Base-by-base conservation (phyloP, 2,888 invertebrate genomes). In the Clostera curtula region DNA sequence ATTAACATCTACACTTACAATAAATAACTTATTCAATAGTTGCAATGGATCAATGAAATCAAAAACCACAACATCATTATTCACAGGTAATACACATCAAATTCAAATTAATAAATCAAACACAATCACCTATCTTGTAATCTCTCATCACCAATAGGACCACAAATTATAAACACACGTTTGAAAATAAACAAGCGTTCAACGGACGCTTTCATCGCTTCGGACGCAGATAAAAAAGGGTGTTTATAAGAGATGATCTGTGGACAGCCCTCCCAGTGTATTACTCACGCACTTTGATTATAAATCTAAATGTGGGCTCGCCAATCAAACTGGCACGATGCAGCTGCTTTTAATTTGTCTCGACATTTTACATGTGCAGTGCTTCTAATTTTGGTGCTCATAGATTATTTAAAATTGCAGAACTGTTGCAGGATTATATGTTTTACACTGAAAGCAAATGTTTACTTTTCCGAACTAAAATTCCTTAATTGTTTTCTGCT, bases 261-360 rank as follows among this genome's bases (percentile, higher is more conserved):
- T 39, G 40, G 31, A 23, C 30, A 16, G 36, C 32, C 15, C 31
- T 42, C 48, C 34, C 25, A 31, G 24, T 5, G 31, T 40, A 41
- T 49, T 43, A 49, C 49, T 49, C 39, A 49, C 50, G 47, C 38
- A 34, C 38, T 43, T 45, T 63, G 55, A 61, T 66, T 57, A 63
- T 71, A 67, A 75, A 69, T 71, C 71, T 69, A 67, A 70, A 72
- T 71, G 64, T 60, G 64, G 59, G 55, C 45, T 61, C 63, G 62
- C 67, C 70, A 72, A 76, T 75, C 71, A 67, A 54, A 53, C 53
- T 48, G 49, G 36, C 43, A 52, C 58, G 58, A 52, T 50, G 57
- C 77, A 80, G 77, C 76, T 73, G 74, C 52, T 46, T 59, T 63
- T 61, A 68, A 73, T 73, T 13, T 22, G 22, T 22, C 22, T 22